Evolutionary conservation across 2,797 vertebrate genomes (phyloP), one percentile per base, ranked within the genome.

Genomic region (Sebastolobus altivelis): DNA sequence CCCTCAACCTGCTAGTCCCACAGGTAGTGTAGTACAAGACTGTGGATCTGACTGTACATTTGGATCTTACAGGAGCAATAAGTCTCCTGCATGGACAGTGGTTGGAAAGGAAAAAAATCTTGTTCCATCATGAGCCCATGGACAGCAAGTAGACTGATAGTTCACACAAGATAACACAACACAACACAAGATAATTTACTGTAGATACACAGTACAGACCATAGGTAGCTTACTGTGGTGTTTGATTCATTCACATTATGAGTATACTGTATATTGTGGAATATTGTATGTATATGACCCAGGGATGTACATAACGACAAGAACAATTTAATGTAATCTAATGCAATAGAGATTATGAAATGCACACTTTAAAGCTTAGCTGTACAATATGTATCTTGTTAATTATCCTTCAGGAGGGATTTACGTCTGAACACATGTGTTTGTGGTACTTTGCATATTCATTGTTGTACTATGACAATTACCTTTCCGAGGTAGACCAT

Each of bases 1-100:
- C 27, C 87, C 92, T 40, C 86, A 86, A 25, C 62, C 89, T 38
- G 89, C 92, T 62, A 94, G 94, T 81, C 94, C 94, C 18, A 90
- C 93, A 90, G 95, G 96, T 96, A 80, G 12, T 31, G 76, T 81
- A 71, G 22, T 6, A 43, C 14, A 37, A 37, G 2, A 18, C 59
- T 65, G 16, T 25, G 11, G n/a, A 4, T n/a, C 35, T 38, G 3
- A 67, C 31, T 55, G 33, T 43, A 46, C 16, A 60, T 52, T 10
- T 31, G 9, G 11, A 52, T 37, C 16, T 52, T 25, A 75, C 35
- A n/a, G 49, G 80, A 4, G n/a, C 12, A 69, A 6, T 56, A 56
- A 20, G 7, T 65, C 12, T 65, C 49, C 31, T 75, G 37, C 49
- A 62, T 12, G 35, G 20, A 55, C 40, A 59, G 54, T 16, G 22